Evolutionary conservation across 2,113 vertebrate species (phyloP).

Genomic region (Azemiops feae): DNA sequence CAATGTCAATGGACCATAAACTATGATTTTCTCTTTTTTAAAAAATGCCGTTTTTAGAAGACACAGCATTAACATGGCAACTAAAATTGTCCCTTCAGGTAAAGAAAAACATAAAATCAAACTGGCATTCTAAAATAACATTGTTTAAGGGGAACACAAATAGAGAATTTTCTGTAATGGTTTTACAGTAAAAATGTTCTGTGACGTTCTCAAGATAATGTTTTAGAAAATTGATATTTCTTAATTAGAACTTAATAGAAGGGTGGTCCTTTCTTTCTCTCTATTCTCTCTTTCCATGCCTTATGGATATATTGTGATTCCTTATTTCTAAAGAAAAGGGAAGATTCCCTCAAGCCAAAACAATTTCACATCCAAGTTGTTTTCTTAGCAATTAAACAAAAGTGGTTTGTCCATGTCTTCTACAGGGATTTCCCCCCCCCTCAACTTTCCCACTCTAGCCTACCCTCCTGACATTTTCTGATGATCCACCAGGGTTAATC

Average conservation of each 20-base stretch:
- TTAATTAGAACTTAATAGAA: not conserved
- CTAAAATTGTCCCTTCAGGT: not conserved
- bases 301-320: not conserved
- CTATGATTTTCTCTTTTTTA: not conserved
- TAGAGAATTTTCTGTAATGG: not conserved
- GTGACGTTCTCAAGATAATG: not conserved
- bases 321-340: not conserved
- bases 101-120: not conserved
- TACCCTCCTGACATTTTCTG: not conserved
- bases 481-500: not conserved
- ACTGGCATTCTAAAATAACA: not conserved
- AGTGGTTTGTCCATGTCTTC: not conserved
- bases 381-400: not conserved
- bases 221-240: not conserved
- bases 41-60: not conserved
- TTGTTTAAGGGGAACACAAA: not conserved
- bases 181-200: not conserved
- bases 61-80: not conserved
- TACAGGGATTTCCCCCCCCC: rapidly evolving
- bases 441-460: not conserved
- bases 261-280: not conserved
- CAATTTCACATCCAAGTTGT: not conserved
- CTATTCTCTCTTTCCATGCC: not conserved
- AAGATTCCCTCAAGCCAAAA: not conserved
- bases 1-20: not conserved